Conservation (phyloP, 2,888 invertebrate genomes). For the Bombylius major region DNA sequence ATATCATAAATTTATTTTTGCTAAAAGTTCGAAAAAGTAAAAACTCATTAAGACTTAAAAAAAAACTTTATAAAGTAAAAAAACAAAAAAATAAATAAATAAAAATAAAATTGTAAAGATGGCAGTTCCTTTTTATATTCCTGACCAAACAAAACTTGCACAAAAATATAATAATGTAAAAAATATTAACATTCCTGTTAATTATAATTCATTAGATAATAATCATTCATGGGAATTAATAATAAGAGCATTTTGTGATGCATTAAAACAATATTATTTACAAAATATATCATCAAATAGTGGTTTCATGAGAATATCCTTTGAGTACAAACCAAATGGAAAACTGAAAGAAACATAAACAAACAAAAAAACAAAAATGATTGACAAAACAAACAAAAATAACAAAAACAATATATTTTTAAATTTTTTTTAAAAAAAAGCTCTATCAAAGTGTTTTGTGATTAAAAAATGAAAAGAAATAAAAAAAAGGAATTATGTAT, state of each 20-base stretch:
- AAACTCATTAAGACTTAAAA: not conserved
- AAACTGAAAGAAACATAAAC: constrained; percentile 7
- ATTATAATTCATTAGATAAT: constrained; percentile 6
- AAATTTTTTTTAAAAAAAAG: not conserved
- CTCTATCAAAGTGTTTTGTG: constrained; percentile 15
- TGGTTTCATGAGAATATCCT: constrained; percentile 12
- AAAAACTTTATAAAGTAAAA: not conserved
- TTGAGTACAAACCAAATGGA: constrained; percentile 11
- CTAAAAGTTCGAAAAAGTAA: not conserved
- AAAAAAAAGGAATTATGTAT: not conserved
- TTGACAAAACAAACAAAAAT: not conserved
- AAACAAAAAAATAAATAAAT: not conserved
- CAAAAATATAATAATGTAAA: constrained; percentile 3
- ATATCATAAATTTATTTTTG: too few relatives aligned
- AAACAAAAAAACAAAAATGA: not conserved
- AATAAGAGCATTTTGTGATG: constrained; percentile 11
- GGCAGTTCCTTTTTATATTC: constrained; percentile 14
- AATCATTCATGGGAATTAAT: constrained; percentile 11
- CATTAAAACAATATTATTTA: constrained; percentile 11
- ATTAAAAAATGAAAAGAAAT: constrained; percentile 1
- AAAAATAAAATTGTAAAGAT: not conserved
- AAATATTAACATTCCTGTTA: constrained; percentile 9
- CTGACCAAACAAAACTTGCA: constrained; percentile 9
- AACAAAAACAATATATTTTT: not conserved
- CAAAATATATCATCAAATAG: constrained; percentile 8